These are phyloP conservation scores for Theodoxus fluviatilis DNA, from an alignment of 2,888 invertebrate species.

Conservation along the genomic window DNA sequence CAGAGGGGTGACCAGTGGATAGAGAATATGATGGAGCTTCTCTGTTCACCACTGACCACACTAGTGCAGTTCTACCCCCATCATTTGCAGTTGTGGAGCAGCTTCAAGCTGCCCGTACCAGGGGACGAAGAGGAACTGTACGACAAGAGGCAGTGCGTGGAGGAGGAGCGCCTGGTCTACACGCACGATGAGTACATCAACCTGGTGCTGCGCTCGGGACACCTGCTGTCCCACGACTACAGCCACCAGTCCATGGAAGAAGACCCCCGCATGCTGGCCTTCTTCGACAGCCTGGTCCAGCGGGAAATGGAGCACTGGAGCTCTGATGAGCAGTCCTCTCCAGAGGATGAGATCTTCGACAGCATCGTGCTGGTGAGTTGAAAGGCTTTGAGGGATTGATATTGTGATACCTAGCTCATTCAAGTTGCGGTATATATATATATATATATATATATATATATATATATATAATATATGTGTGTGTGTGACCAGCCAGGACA, in stretches of 20 bases:
- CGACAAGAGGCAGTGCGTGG: no score
- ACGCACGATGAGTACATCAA: slow-evolving; percentile 79
- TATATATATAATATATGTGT: no score
- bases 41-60: no score
- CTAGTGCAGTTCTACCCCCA: no score
- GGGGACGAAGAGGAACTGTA: no score
- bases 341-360: slow-evolving; percentile 49
- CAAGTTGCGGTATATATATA: no score
- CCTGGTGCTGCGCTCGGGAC: slow-evolving; percentile 80
- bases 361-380: slow-evolving; percentile 43
- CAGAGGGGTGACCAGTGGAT: no score
- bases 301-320: slow-evolving; percentile 80
- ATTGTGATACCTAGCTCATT: slow-evolving; percentile 34
- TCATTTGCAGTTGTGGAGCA: slow-evolving; percentile 77
- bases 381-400: no score
- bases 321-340: slow-evolving; percentile 48
- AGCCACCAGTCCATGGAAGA: slow-evolving; percentile 86
- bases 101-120: slow-evolving; percentile 70
- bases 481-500: no score
- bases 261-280: slow-evolving; percentile 95
- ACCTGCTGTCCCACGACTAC: slow-evolving; percentile 81
- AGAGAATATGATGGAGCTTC: no score
- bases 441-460: no score
- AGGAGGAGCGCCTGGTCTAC: slow-evolving; percentile 60
- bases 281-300: slow-evolving; percentile 92